These are phyloP conservation scores for Carcinoscorpius rotundicauda DNA, from an alignment of 1,140 invertebrate species.

Conservation along the genomic window DNA sequence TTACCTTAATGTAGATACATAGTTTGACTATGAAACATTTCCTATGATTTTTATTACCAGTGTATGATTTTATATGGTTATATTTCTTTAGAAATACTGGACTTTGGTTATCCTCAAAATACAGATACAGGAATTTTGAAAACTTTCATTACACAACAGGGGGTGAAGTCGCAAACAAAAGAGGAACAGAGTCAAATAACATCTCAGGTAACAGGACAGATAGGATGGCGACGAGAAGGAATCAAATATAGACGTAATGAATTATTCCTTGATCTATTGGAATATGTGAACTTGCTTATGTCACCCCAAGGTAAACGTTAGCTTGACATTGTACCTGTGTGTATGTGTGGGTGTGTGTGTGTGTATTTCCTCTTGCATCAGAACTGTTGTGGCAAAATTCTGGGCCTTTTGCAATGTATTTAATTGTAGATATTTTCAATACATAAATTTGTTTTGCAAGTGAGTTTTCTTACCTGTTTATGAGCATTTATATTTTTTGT, in stretches of 20 bases:
- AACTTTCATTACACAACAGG: constrained; percentile 98
- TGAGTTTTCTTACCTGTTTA: too few relatives aligned
- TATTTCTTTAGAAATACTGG: constrained; percentile 77
- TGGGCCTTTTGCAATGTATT: too few relatives aligned
- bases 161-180: constrained; percentile 96
- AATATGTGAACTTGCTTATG: constrained; percentile 99
- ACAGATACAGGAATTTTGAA: constrained; percentile 98
- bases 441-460: too few relatives aligned
- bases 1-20: too few relatives aligned
- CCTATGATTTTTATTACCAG: too few relatives aligned
- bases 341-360: too few relatives aligned
- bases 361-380: neutral
- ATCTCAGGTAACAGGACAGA: constrained; percentile 60
- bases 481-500: too few relatives aligned
- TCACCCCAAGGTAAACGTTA: constrained; percentile 75
- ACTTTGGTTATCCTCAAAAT: constrained; percentile 99
- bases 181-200: constrained; percentile 99
- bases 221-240: constrained; percentile 98
- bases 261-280: constrained; percentile 95
- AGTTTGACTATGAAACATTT: too few relatives aligned
- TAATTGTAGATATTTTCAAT: too few relatives aligned
- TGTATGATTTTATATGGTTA: too few relatives aligned
- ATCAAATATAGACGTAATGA: constrained; percentile 99
- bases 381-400: too few relatives aligned
- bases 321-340: neutral